These are phyloP conservation scores for Pollenia angustigena DNA, from an alignment of 2,888 invertebrate genomes.

Conservation along the genomic window DNA sequence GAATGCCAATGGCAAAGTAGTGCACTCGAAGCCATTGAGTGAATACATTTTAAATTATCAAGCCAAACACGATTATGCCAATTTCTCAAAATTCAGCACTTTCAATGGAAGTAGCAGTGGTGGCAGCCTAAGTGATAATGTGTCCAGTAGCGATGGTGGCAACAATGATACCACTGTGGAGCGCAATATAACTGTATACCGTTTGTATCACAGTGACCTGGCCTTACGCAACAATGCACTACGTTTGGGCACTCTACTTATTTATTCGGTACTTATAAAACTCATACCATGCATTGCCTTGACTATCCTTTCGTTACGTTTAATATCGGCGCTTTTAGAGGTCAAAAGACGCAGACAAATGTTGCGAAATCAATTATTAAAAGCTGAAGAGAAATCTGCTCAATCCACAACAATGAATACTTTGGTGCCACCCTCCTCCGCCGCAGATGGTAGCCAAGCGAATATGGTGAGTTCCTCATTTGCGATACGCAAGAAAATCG, in stretches of 20 bases:
- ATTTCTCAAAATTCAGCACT: conserved; percentile 52
- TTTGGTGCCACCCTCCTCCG: conserved; percentile 76
- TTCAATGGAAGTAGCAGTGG: conserved; percentile 42
- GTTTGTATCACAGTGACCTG: conserved; percentile 88
- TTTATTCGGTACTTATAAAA: conserved; percentile 96
- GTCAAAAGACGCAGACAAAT: conserved; percentile 91
- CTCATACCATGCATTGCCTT: conserved; percentile 94
- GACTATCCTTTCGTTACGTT: conserved; percentile 91
- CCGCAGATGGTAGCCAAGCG: conserved; percentile 76
- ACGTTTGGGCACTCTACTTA: conserved; percentile 92
- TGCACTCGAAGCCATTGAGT: conserved; percentile 77
- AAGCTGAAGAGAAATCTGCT: conserved; percentile 62
- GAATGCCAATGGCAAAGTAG: conserved; percentile 78
- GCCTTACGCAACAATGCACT: conserved; percentile 86
- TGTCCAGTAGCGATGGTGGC: neutral
- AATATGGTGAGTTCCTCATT: conserved; percentile 54
- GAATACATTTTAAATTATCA: conserved; percentile 78
- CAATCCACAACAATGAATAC: conserved; percentile 76
- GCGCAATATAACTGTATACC: conserved; percentile 89
- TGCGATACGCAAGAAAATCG: conserved; percentile 81
- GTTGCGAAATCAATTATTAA: conserved; percentile 82
- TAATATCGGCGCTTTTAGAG: conserved; percentile 91
- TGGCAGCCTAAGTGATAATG: neutral
- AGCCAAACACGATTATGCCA: conserved; percentile 64
- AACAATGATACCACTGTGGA: conserved; percentile 38